Conservation (phyloP, 2,113 vertebrate genomes). For the Sus scrofa region DNA sequence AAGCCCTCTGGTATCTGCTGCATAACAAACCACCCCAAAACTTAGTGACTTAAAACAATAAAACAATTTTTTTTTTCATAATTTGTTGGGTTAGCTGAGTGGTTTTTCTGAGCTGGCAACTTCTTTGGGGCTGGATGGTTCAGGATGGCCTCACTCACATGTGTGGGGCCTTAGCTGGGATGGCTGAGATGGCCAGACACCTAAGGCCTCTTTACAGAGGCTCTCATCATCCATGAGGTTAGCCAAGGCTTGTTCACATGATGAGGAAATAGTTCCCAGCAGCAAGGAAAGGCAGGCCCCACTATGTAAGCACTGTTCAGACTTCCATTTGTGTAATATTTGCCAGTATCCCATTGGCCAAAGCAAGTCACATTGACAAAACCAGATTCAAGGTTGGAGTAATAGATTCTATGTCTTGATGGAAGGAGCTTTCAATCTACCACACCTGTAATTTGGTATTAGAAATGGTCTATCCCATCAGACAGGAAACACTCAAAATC, state of each 20-base stretch:
- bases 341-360: background rate
- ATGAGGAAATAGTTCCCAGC: background rate
- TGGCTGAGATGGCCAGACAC: background rate
- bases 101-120: background rate
- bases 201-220: background rate
- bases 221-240: background rate
- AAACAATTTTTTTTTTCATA: background rate
- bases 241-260: background rate
- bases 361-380: background rate
- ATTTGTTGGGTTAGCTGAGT: background rate
- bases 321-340: background rate
- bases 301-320: background rate
- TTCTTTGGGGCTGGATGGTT: background rate
- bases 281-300: background rate
- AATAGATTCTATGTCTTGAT: background rate
- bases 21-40: background rate
- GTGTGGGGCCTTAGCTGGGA: background rate
- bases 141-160: background rate
- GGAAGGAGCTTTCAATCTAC: background rate
- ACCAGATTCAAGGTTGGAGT: background rate
- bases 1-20: background rate
- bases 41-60: slow-evolving; percentile 21
- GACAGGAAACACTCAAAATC: background rate
- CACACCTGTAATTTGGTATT: background rate
- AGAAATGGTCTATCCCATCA: background rate